These are phyloP conservation scores for Crotalus horridus DNA, from an alignment of 2,113 vertebrate genomes.

Conservation along the genomic window DNA sequence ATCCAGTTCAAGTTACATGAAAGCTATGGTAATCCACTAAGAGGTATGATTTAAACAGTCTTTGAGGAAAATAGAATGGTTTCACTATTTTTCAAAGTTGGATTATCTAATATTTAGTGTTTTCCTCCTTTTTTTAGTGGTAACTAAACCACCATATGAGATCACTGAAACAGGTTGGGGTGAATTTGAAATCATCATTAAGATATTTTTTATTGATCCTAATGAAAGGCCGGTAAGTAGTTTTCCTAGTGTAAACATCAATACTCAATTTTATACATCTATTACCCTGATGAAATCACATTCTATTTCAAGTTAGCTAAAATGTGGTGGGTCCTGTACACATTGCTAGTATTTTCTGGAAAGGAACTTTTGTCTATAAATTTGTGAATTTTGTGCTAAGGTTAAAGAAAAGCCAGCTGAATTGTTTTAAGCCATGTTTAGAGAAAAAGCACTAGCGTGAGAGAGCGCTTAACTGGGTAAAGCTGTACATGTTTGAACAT, in stretches of 20 bases:
- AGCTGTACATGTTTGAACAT: neutral
- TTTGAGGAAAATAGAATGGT: neutral
- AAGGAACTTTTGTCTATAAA: neutral
- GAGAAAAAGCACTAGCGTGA: neutral
- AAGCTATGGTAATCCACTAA: slow-evolving; percentile 94
- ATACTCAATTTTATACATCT: neutral
- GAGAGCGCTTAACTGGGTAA: neutral
- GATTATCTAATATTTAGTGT: slow-evolving; percentile 12
- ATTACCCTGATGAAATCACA: neutral
- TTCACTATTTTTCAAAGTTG: neutral
- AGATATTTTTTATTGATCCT: slow-evolving; percentile 98
- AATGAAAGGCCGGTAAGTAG: slow-evolving; percentile 94
- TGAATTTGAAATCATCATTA: slow-evolving; percentile 98
- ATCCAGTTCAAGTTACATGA: slow-evolving; percentile 98
- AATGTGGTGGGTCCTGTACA: neutral
- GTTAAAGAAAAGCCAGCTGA: neutral
- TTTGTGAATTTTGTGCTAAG: neutral
- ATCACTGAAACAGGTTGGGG: slow-evolving; percentile 99
- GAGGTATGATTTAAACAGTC: slow-evolving; percentile 75
- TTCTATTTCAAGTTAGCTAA: neutral
- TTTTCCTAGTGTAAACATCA: neutral
- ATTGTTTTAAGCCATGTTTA: neutral
- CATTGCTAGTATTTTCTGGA: neutral
- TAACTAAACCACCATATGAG: slow-evolving; percentile 97
- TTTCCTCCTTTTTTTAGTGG: slow-evolving; percentile 75